Evolutionary conservation across 2,888 invertebrate genomes (phyloP), one percentile per base, ranked within the genome.

Genomic region (Noctua fimbriata): DNA sequence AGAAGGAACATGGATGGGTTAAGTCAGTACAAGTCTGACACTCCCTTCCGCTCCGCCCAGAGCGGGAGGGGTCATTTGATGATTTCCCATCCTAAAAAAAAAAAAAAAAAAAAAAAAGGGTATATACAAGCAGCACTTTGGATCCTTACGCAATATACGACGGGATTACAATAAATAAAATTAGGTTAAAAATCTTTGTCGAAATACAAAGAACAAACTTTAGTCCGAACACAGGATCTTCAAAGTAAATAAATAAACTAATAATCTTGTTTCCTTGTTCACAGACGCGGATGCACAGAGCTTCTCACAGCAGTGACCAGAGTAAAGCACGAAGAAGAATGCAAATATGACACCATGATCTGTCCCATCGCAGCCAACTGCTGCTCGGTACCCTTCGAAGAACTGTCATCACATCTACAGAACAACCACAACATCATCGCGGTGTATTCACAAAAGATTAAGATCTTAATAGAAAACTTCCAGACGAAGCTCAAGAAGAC

Each of bases 401-500:
- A 96, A 89, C 93, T 97, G 1, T 93, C 96, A 36, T 90, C 91
- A 6, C 97, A 97, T 85, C 93, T 97, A 49, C 95, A 96, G 79
- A 89, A 91, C 9, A 94, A 89, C 44, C 97, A 97, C 93, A 96
- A 95, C 87, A 94, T 96, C 83, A 96, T 96, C 77, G 96, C 97
- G 1, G 96, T 97, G 71, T 96, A 96, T 91, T 96, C 97, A 1
- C 96, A 96, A 84, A 97, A 96, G 90, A 96, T 97, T 84, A 97
- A 96, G 82, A 96, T 97, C 86, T 91, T 96, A 70, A 96, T 97
- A 87, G 97, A 96, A 88, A 96, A 96, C 91, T 97, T 97, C 92
- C 96, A 96, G 88, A 95, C 95, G 0, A 97, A 97, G 81, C 92
- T 97, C 49, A 96, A 96, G 89, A 96, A 96, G 83, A 96, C 97